Percentiles rank a stretch among this genome's conserved stretches.
Evolutionary conservation across 2,113 vertebrate species (phyloP).

Genomic region (Struthidea cinerea): DNA sequence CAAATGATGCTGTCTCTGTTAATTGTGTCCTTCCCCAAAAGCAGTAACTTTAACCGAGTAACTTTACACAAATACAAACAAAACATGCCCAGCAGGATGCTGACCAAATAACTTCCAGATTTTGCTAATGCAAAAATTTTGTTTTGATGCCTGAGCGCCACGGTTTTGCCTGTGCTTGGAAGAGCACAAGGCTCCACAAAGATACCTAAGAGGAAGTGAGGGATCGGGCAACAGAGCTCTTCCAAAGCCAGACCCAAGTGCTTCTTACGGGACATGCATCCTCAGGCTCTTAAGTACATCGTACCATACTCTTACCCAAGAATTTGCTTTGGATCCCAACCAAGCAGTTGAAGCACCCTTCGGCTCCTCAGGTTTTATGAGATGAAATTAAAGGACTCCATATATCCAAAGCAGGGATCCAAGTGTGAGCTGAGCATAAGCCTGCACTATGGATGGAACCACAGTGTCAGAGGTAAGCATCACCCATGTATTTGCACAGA

Average conservation of each 20-base stretch:
- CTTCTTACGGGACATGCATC: fast-evolving
- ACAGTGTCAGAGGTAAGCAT: background rate
- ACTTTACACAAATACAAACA: background rate
- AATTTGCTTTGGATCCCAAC: background rate
- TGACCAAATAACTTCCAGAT: background rate
- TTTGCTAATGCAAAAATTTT: background rate
- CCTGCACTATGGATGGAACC: background rate
- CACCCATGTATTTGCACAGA: background rate
- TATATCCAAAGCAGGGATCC: background rate
- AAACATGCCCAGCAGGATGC: background rate
- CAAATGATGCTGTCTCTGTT: background rate
- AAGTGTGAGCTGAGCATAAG: background rate
- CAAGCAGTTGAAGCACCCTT: background rate
- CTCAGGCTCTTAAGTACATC: background rate
- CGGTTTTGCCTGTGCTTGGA: background rate
- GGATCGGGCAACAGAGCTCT: background rate
- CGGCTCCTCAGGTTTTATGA: background rate
- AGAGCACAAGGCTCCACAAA: background rate
- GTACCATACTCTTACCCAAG: background rate
- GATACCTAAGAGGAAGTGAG: fast-evolving
- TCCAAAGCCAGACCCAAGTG: background rate
- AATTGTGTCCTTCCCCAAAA: background rate
- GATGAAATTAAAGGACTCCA: background rate
- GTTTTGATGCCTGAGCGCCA: background rate
- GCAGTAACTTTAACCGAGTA: fast-evolving